Percentiles rank a stretch among this genome's conserved stretches.
phyloP scores from a whole-genome alignment of 2,888 invertebrate species.

The Callyntrura sp. region DNA sequence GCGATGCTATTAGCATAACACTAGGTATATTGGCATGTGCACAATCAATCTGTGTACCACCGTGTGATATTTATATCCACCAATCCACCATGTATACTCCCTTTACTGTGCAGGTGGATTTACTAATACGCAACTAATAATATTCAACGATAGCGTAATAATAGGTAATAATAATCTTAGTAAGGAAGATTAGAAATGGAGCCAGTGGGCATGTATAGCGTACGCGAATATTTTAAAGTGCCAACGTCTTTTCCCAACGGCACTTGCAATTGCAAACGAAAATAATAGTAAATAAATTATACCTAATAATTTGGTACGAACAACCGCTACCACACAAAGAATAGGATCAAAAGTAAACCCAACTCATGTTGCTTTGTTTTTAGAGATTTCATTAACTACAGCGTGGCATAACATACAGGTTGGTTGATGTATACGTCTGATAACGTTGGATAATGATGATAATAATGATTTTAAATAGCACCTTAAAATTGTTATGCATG shows the following conservation, averaged over 20 bases:
- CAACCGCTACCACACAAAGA: no score
- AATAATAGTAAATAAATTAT: neutral
- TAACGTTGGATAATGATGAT: neutral
- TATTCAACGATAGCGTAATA: no score
- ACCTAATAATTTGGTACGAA: neutral
- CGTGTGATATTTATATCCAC: neutral
- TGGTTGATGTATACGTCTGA: conserved; percentile 38
- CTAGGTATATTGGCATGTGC: neutral
- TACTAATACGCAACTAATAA: no score
- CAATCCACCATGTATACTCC: neutral
- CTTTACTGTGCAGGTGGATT: neutral
- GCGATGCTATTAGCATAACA: conserved; percentile 16
- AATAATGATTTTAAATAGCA: conserved; percentile 39
- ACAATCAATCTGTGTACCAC: neutral
- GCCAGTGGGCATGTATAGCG: neutral
- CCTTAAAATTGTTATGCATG: conserved; percentile 33
- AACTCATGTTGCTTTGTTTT: conserved; percentile 4
- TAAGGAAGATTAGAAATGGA: no score
- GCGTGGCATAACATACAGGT: neutral
- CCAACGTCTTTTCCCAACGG: neutral
- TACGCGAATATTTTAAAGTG: conserved; percentile 10
- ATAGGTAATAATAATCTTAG: no score
- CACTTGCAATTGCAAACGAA: neutral
- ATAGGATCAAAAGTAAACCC: neutral
- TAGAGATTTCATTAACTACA: neutral